phyloP scores from a whole-genome alignment of 2,888 invertebrate genomes.

The Drosophila incognita region DNA sequence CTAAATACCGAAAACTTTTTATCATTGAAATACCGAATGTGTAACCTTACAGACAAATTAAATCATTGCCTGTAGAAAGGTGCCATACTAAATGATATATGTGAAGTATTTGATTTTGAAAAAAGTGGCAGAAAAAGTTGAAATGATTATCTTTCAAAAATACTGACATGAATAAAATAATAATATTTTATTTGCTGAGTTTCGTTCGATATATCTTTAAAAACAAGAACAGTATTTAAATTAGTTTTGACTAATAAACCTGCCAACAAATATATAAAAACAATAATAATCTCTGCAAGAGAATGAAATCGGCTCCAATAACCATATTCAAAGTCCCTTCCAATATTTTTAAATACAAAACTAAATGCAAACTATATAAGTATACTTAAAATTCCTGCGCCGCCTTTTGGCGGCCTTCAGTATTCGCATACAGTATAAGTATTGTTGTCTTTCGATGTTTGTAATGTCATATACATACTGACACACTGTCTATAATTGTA shows the following conservation, averaged over 20 bases:
- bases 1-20: neutral
- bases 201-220: neutral
- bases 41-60: conserved; percentile 2
- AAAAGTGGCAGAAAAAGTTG: neutral
- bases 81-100: neutral
- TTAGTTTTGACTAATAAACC: neutral
- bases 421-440: conserved; percentile 42
- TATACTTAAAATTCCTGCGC: conserved; percentile 32
- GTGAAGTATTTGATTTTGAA: neutral
- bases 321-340: conserved; percentile 42
- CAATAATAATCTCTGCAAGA: neutral
- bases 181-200: neutral
- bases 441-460: conserved; percentile 66
- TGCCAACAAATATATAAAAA: conserved; percentile 1
- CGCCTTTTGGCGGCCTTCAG: conserved; percentile 64
- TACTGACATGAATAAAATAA: neutral
- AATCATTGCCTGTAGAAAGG: too few species aligned
- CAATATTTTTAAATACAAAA: conserved; percentile 37
- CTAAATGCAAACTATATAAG: conserved; percentile 25
- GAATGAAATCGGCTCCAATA: conserved; percentile 3
- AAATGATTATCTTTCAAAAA: neutral
- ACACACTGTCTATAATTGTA: conserved; percentile 53
- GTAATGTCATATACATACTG: conserved; percentile 38
- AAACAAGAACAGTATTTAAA: neutral
- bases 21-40: neutral